phyloP scores from a whole-genome alignment of 2,113 vertebrate genomes.

The Chroicocephalus ridibundus region DNA sequence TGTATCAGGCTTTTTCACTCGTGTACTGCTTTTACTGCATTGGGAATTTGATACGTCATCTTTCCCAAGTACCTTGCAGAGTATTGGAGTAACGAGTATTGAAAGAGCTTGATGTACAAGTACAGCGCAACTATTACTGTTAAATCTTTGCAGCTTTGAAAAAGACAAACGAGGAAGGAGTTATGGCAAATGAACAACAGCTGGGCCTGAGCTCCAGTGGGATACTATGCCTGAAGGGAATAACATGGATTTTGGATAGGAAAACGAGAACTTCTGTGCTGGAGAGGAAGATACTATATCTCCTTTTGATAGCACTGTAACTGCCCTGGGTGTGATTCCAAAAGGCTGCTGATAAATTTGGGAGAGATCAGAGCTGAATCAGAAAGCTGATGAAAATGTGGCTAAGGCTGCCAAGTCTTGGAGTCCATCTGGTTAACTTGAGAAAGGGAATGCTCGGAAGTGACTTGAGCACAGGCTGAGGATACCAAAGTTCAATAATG shows the following conservation, averaged over 20 bases:
- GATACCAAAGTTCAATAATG: not conserved
- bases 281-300: not conserved
- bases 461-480: not conserved
- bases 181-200: not conserved
- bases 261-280: not conserved
- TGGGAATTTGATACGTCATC: not conserved
- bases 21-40: not conserved
- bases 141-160: not conserved
- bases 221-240: not conserved
- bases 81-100: not conserved
- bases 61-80: not conserved
- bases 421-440: not conserved
- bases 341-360: not conserved
- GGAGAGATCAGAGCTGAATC: not conserved
- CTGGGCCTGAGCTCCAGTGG: not conserved
- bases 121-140: not conserved
- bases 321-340: not conserved
- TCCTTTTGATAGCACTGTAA: not conserved
- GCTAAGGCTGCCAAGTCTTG: not conserved
- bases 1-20: not conserved
- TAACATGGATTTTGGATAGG: not conserved
- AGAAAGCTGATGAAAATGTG: not conserved
- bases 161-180: not conserved
- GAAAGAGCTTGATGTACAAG: not conserved
- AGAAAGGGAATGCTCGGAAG: not conserved